Conservation (phyloP, 2,888 invertebrate genomes). For the Lepeophtheirus nordmannii region DNA sequence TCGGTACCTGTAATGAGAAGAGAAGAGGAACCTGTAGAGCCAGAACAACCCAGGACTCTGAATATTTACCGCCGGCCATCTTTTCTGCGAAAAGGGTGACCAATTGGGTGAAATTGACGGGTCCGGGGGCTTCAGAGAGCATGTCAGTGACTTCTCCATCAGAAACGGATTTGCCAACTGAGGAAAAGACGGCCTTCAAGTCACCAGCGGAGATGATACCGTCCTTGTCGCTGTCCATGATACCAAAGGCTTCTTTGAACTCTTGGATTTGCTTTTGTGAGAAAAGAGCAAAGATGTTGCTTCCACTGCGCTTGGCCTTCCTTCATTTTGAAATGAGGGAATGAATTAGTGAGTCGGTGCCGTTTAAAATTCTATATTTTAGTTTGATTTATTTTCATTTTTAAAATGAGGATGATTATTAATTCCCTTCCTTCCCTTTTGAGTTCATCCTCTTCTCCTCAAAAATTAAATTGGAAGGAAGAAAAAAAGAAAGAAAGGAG, state of each 20-base stretch:
- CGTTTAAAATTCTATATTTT: too few relatives aligned
- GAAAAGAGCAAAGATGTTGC: conserved; percentile 94
- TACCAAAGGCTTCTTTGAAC: conserved; percentile 91
- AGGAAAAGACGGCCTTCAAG: conserved; percentile 77
- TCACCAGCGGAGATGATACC: conserved; percentile 70
- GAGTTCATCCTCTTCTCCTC: too few relatives aligned
- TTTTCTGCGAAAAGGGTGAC: conserved; percentile 77
- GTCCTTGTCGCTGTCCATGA: conserved; percentile 91
- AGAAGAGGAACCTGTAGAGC: neutral
- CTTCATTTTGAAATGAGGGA: neutral
- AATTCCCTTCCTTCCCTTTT: too few relatives aligned
- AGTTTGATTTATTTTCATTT: too few relatives aligned
- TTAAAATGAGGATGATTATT: too few relatives aligned
- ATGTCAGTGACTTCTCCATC: conserved; percentile 83
- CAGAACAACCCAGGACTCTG: neutral
- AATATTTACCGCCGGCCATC: conserved; percentile 56
- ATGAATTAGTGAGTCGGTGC: too few relatives aligned
- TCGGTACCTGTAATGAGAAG: conserved; percentile 45
- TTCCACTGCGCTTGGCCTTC: conserved; percentile 65
- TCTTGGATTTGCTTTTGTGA: conserved; percentile 88
- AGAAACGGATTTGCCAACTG: conserved; percentile 69
- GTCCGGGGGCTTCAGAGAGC: conserved; percentile 71
- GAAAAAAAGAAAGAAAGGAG: neutral
- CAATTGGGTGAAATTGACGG: conserved; percentile 88
- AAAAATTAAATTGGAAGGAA: neutral